These are phyloP conservation scores for Campylomormyrus numenius DNA, from an alignment of 2,113 vertebrate genomes.

Conservation along the genomic window DNA sequence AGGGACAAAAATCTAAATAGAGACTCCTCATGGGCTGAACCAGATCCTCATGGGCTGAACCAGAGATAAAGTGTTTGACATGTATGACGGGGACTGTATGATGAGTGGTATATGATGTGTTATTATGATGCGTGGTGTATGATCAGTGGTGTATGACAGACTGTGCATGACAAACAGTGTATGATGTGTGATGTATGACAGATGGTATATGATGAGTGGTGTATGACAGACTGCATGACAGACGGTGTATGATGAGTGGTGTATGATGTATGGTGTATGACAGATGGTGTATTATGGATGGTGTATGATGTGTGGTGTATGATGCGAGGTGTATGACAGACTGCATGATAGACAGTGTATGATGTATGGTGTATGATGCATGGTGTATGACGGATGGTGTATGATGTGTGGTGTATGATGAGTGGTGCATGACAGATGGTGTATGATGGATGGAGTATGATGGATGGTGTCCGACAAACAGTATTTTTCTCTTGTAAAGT, in stretches of 20 bases:
- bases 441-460: too few species aligned
- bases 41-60: not conserved
- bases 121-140: too few species aligned
- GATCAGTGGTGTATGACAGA: too few species aligned
- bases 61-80: not conserved
- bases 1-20: not conserved
- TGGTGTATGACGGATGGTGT: too few species aligned
- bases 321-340: not conserved
- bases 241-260: not conserved
- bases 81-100: not conserved
- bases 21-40: not conserved
- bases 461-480: not conserved
- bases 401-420: not conserved
- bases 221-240: not conserved
- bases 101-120: not conserved
- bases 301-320: too few species aligned
- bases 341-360: too few species aligned
- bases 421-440: too few species aligned
- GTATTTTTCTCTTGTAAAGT: not conserved
- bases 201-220: too few species aligned
- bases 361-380: accelerated
- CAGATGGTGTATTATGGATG: not conserved
- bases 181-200: too few species aligned
- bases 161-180: too few species aligned
- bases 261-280: too few species aligned